Base-by-base conservation (phyloP, 53 echinoderm and acorn worm genomes). In the Luidia sarsii region DNA sequence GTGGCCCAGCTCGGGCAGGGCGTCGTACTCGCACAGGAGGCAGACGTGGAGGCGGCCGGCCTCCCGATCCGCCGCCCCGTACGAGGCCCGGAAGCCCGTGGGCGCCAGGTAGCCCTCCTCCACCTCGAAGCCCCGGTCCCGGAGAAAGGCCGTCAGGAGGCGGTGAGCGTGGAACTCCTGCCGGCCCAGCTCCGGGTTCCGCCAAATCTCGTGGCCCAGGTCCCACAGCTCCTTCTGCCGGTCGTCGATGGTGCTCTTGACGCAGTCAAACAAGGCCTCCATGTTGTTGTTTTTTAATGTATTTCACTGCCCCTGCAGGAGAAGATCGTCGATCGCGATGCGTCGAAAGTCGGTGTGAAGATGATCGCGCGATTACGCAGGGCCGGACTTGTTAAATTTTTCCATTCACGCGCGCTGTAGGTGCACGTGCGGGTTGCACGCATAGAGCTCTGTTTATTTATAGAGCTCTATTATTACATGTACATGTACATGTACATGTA, bases 1-100 rank as follows among this genome's bases (percentile, higher is more conserved):
- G 75, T 93, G 93, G 5, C 93, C 93, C 15, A 93, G 73, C 67
- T 93, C 90, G 2, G 93, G 93, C 31, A 93, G 80, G 3, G 93
- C 93, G 60, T 93, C 93, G 71, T 93, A 93, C 50, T 93, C 93
- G n/a, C 87, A 87, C 37, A 93, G 71, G 51, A 93, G 74, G 48
- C 93, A 93, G 10, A 87, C 85, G 70, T 93, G 93, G 28, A 75
- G 71, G 19, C 57, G 56, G 14, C 66, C 67, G 51, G 71, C 48
- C 46, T 49, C 65, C 11, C 14, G 50, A 62, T 48, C 68, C 34
- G 54, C 50, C 2, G 81, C 66, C 35, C 83, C 82, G 81, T 61
- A 93, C 68, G 80, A 75, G 0, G 93, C 93, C 19, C 90, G 73
- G 60, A 93, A 93, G 23, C 93, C 93, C 19, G 93, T 93, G 23